These are phyloP conservation scores for Pissodes strobi DNA, from an alignment of 1,140 invertebrate genomes.

Conservation along the genomic window DNA sequence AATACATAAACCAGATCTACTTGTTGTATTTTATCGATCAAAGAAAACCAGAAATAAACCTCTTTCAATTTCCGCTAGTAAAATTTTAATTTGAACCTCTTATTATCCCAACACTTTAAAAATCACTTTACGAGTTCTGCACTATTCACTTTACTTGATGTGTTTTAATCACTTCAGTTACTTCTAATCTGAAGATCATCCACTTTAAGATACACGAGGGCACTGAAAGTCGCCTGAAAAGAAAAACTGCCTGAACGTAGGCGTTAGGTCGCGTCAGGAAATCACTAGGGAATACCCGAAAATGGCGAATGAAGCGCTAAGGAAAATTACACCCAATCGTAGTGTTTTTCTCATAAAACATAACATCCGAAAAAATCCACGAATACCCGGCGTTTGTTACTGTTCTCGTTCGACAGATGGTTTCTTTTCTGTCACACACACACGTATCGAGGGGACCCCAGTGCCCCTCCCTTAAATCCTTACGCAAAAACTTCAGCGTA, in stretches of 20 bases:
- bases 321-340: not conserved
- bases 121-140: not conserved
- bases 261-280: not conserved
- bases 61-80: not conserved
- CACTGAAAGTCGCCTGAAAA: constrained; percentile 1
- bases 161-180: constrained; percentile 1
- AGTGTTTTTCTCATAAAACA: not conserved
- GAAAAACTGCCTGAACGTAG: too few relatives aligned
- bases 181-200: not conserved
- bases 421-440: constrained; percentile 24
- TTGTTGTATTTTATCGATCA: constrained; percentile 6
- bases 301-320: not conserved
- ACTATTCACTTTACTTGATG: constrained; percentile 2
- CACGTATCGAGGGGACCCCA: constrained; percentile 11
- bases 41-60: not conserved
- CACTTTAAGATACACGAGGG: not conserved
- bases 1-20: not conserved
- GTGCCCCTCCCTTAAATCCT: constrained; percentile 18
- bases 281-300: not conserved
- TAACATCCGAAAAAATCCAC: constrained; percentile 2
- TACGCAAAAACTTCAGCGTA: constrained; percentile 13
- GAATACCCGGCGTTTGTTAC: constrained; percentile 13
- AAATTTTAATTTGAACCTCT: not conserved
- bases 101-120: not conserved
- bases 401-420: constrained; percentile 16